These are phyloP conservation scores for Setipinna tenuifilis DNA, from an alignment of 2,797 vertebrate species.

Conservation along the genomic window DNA sequence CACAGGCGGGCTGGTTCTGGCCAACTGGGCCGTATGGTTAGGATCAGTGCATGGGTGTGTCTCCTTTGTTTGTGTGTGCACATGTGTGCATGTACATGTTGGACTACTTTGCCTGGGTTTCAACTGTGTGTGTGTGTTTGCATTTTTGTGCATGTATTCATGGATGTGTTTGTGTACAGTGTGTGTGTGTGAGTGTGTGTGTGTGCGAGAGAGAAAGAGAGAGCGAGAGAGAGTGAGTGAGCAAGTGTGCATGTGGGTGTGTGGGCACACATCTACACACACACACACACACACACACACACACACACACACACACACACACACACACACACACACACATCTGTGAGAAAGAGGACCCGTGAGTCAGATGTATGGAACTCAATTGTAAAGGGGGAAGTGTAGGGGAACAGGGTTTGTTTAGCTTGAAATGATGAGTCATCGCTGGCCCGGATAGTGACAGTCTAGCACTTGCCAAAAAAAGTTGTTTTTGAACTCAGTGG, in stretches of 20 bases:
- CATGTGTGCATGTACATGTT: neutral
- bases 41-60: neutral
- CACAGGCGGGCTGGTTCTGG: too few relatives aligned
- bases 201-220: too few relatives aligned
- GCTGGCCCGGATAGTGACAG: neutral
- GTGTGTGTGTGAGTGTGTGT: too few relatives aligned
- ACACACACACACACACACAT: constrained; percentile 22
- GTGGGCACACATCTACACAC: too few relatives aligned
- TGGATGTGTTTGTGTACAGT: neutral
- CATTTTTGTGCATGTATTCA: neutral
- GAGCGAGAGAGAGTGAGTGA: too few relatives aligned
- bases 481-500: neutral
- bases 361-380: neutral
- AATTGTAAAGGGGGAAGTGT: neutral
- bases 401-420: neutral
- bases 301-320: constrained; percentile 56
- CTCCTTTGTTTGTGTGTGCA: neutral
- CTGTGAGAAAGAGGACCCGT: neutral
- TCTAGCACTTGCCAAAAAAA: neutral
- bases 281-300: constrained; percentile 53
- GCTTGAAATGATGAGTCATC: neutral
- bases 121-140: neutral
- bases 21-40: too few relatives aligned
- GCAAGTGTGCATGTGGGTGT: neutral
- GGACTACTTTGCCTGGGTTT: neutral